These are phyloP conservation scores for Acropora yongei DNA, from an alignment of 64 coral and sea anemone species.

Conservation along the genomic window DNA sequence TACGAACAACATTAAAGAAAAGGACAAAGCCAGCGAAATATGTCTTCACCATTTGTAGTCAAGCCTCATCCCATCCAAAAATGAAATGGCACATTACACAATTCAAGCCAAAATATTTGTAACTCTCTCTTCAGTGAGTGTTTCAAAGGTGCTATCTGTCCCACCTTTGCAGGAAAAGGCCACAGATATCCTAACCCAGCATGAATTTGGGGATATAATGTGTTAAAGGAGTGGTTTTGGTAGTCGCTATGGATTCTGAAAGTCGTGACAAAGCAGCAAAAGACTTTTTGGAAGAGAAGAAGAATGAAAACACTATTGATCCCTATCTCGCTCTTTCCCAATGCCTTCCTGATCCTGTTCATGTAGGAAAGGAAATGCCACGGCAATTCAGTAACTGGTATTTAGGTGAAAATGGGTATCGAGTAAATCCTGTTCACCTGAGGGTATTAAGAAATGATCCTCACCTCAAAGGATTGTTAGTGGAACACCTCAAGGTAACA, in stretches of 20 bases:
- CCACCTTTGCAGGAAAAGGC: no score
- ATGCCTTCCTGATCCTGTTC: slow-evolving; percentile 19
- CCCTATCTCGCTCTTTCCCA: slow-evolving; percentile 29
- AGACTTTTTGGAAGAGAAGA: no score
- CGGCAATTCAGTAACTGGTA: no score
- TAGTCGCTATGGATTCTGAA: slow-evolving; percentile 45
- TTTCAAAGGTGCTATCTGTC: not conserved
- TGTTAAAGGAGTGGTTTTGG: slow-evolving; percentile 36
- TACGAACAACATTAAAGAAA: slow-evolving; percentile 43
- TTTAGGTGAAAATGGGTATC: no score
- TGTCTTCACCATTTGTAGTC: slow-evolving; percentile 54
- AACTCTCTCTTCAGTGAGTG: slow-evolving; percentile 24
- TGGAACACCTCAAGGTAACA: slow-evolving; percentile 16
- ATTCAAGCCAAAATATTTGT: slow-evolving; percentile 35
- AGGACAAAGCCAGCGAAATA: slow-evolving; percentile 50
- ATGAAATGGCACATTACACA: slow-evolving; percentile 53
- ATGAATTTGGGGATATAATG: slow-evolving; percentile 38
- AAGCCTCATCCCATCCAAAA: slow-evolving; percentile 19
- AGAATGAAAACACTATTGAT: not conserved
- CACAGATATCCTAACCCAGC: not conserved
- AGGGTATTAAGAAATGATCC: slow-evolving; percentile 35
- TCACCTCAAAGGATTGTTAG: slow-evolving; percentile 46
- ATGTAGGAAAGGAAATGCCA: no score
- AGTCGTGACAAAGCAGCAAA: slow-evolving; percentile 28
- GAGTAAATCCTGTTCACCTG: no score